These are phyloP conservation scores for Caenorhabditis uteleia DNA, from an alignment of 2,888 invertebrate genomes.

Conservation along the genomic window DNA sequence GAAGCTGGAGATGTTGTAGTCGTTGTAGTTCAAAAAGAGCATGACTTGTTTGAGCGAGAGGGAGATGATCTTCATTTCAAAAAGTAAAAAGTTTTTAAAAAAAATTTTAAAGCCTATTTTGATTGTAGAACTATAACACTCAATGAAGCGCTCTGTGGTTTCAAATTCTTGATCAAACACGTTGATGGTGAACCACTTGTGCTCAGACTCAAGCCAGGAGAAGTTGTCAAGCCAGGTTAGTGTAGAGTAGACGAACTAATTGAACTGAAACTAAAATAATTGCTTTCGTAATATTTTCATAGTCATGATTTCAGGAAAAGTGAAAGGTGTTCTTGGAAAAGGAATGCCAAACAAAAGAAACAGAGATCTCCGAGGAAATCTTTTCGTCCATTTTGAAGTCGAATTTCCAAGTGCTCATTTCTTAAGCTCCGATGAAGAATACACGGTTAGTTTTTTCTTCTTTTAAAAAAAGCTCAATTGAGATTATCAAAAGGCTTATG, in stretches of 20 bases:
- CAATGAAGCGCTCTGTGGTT: slow-evolving; percentile 89
- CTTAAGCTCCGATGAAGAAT: slow-evolving; percentile 72
- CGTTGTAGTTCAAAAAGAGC: slow-evolving; percentile 82
- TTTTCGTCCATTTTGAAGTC: slow-evolving; percentile 85
- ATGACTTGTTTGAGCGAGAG: slow-evolving; percentile 81
- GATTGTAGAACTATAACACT: slow-evolving; percentile 76
- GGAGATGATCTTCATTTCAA: slow-evolving; percentile 77
- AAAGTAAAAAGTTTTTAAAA: slow-evolving; percentile 24
- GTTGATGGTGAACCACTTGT: slow-evolving; percentile 85
- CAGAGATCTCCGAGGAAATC: slow-evolving; percentile 76
- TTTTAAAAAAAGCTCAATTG: slow-evolving; percentile 10
- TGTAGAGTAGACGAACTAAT: too few relatives aligned
- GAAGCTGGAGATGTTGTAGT: slow-evolving; percentile 89
- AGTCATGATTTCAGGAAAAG: slow-evolving; percentile 70
- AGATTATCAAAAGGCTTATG: background rate
- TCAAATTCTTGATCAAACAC: slow-evolving; percentile 83
- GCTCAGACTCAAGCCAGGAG: slow-evolving; percentile 81
- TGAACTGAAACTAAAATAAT: background rate
- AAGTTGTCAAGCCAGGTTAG: slow-evolving; percentile 83
- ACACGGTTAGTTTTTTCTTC: slow-evolving; percentile 43
- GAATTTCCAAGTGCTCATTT: slow-evolving; percentile 85
- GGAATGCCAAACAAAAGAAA: slow-evolving; percentile 80
- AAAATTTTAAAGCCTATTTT: background rate
- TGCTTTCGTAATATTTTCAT: background rate
- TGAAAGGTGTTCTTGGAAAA: slow-evolving; percentile 82